Percentiles rank a stretch among this genome's conserved stretches.
phyloP scores from a whole-genome alignment of 2,888 invertebrate genomes.

The Meiosimyza decipiens region DNA sequence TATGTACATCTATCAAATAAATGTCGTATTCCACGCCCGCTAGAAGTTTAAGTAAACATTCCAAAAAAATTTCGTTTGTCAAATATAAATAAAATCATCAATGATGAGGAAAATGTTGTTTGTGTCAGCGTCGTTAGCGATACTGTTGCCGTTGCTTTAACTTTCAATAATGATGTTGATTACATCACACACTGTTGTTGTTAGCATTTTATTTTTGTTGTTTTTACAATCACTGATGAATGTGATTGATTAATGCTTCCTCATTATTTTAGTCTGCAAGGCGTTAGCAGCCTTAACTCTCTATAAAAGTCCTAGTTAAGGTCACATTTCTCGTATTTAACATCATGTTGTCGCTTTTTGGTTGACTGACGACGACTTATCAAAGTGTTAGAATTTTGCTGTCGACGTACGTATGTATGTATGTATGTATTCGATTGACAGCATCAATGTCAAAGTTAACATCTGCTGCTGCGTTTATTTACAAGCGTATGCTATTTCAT shows the following conservation, averaged over 20 bases:
- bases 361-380: too few species aligned
- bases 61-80: not conserved
- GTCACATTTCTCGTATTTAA: too few species aligned
- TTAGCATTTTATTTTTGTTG: not conserved
- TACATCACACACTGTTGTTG: not conserved
- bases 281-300: too few species aligned
- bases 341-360: too few species aligned
- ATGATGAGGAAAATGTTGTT: not conserved
- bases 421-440: too few species aligned
- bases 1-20: not conserved
- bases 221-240: not conserved
- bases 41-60: not conserved
- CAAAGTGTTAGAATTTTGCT: too few species aligned
- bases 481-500: too few species aligned
- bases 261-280: too few species aligned
- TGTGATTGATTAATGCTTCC: not conserved
- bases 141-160: not conserved
- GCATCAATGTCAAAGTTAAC: too few species aligned
- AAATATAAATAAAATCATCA: not conserved
- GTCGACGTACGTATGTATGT: too few species aligned
- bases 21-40: not conserved
- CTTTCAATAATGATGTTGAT: not conserved
- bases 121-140: not conserved
- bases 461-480: too few species aligned
- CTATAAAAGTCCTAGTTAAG: too few species aligned